Conservation (phyloP, 2,888 invertebrate genomes). For the Heterodera filipjevi region DNA sequence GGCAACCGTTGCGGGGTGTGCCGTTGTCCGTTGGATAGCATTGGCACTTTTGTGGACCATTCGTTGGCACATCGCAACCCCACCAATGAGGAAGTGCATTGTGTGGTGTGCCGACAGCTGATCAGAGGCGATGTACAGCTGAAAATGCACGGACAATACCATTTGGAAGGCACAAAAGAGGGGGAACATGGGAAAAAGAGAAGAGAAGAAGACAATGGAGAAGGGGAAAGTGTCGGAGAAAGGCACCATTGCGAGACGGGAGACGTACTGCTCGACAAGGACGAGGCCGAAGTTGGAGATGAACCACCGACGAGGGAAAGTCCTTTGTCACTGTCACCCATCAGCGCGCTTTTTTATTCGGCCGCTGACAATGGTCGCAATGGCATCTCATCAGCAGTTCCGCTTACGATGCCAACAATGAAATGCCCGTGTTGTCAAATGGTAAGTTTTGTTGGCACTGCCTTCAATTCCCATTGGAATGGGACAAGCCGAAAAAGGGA, state of each 20-base stretch:
- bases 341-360: neutral
- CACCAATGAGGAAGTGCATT: conserved; percentile 29
- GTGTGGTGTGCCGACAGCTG: conserved; percentile 35
- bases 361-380: neutral
- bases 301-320: neutral
- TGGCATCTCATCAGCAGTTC: neutral
- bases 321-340: neutral
- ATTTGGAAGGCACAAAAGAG: conserved; percentile 20
- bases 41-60: conserved; percentile 36
- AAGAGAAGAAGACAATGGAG: neutral
- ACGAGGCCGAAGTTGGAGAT: neutral
- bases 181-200: neutral
- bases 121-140: conserved; percentile 35
- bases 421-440: neutral
- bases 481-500: neutral
- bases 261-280: neutral
- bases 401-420: neutral
- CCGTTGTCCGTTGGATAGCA: conserved; percentile 13
- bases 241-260: neutral
- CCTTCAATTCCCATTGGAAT: no score
- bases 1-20: conserved; percentile 41
- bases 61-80: conserved; percentile 33
- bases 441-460: neutral
- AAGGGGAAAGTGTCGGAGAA: neutral
- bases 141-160: conserved; percentile 39